These are phyloP conservation scores for Trimorus sp. DNA, from an alignment of 2,888 invertebrate genomes.

Conservation along the genomic window DNA sequence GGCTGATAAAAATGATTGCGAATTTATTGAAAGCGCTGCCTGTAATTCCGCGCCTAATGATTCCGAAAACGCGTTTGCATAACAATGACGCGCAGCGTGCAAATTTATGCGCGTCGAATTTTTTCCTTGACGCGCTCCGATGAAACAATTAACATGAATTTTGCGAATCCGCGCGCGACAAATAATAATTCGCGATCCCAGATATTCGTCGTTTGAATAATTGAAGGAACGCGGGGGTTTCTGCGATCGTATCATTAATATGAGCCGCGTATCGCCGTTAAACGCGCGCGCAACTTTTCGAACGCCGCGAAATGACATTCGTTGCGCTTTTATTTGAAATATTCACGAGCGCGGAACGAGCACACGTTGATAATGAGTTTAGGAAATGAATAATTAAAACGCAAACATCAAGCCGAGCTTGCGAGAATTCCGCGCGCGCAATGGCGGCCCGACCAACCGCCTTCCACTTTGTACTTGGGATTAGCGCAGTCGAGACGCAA, in stretches of 20 bases:
- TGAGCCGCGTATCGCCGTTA: not conserved
- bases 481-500: slow-evolving; percentile 37
- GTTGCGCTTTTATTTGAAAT: slow-evolving; percentile 40
- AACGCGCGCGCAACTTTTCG: slow-evolving; percentile 16
- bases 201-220: not conserved
- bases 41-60: too few relatives aligned
- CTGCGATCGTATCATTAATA: too few relatives aligned
- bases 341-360: slow-evolving; percentile 40
- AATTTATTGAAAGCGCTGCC: too few relatives aligned
- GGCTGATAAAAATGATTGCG: too few relatives aligned
- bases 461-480: slow-evolving; percentile 30
- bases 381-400: slow-evolving; percentile 61
- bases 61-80: too few relatives aligned
- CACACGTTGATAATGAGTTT: slow-evolving; percentile 52
- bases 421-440: slow-evolving; percentile 35
- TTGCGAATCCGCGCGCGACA: too few relatives aligned
- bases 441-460: slow-evolving; percentile 22
- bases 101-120: too few relatives aligned
- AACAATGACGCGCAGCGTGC: too few relatives aligned
- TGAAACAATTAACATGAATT: too few relatives aligned
- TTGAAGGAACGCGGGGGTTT: not conserved
- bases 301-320: slow-evolving; percentile 30
- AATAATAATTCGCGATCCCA: too few relatives aligned
- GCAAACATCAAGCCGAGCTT: slow-evolving; percentile 48
- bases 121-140: too few relatives aligned